Base-by-base conservation (phyloP, 2,797 vertebrate genomes). In the Vultur gryphus region DNA sequence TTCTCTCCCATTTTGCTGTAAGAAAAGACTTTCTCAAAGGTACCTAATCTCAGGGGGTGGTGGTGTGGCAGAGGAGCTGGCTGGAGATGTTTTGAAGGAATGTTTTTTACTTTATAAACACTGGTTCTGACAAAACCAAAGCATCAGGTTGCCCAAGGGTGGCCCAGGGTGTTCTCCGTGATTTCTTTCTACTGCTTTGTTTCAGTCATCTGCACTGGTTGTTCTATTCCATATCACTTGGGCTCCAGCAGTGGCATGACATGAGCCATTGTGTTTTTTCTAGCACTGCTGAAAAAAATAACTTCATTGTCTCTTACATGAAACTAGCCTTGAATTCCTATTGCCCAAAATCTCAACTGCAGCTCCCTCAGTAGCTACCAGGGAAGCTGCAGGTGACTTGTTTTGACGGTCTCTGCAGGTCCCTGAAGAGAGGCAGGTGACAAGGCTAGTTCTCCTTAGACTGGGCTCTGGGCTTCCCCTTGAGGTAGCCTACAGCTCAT, bases 1-100 rank as follows among this genome's bases (percentile, higher is more conserved):
- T 14, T 25, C 11, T 61, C 25, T n/a, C 13, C 10, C 3, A 1
- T 14, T 52, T 25, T 49, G 6, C 16, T 49, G 8, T 3, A 28
- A 24, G 46, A 35, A 67, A 8, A 35, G 0, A 5, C 10, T 41
- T 20, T 11, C 9, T 62, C 11, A 20, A 10, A 71, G 20, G 16
- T 65, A 7, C 14, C 3, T 41, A 4, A 11, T 11, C 13, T 61
- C 0, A 1, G 12, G 19, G 20, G 3, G 7, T 3, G 6, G 35
- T 21, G 18, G 6, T 33, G 35, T 26, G 20, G n/a, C 8, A 33
- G 52, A 59, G 31, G 10, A 86, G 5, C 6, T 61, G 28, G 16
- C 0, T 82, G 24, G 37, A 71, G 28, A 13, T 25, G 8, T 29
- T 66, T 70, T 58, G 33, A 43, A 87, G 37, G 31, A 21, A n/a